These are phyloP conservation scores for Dinoponera quadriceps DNA, from an alignment of 1,140 invertebrate species.

Conservation along the genomic window DNA sequence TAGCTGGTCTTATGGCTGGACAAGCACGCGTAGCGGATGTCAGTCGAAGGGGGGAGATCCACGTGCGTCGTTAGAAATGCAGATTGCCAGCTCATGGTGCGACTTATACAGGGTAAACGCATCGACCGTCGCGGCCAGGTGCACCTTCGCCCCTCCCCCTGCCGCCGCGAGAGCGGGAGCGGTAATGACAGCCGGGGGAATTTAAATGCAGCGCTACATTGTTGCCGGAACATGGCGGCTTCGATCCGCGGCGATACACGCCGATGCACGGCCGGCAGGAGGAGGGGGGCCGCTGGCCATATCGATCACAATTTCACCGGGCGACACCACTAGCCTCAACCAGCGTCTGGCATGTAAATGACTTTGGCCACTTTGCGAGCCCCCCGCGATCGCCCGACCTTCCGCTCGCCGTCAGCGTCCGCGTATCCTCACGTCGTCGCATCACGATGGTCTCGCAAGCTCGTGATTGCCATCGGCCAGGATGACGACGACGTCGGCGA, in stretches of 20 bases:
- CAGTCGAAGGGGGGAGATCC: not conserved
- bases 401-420: not conserved
- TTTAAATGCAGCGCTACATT: conserved; percentile 40
- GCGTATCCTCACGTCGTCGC: conserved; percentile 3
- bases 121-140: conserved; percentile 40
- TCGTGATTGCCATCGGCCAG: conserved; percentile 10
- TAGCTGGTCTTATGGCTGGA: not conserved
- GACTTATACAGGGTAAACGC: conserved; percentile 41
- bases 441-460: not conserved
- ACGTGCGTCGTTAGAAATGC: conserved; percentile 29
- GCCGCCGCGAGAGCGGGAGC: not conserved
- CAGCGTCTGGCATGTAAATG: conserved; percentile 51
- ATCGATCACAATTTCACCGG: conserved; percentile 57
- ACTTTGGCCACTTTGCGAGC: conserved; percentile 44
- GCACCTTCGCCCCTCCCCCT: not conserved
- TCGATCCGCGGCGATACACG: conserved; percentile 39
- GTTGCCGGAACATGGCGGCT: conserved; percentile 20
- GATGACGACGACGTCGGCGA: not conserved
- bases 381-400: conserved; percentile 24
- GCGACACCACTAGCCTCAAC: conserved; percentile 31
- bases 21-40: not conserved
- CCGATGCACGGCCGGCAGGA: not conserved
- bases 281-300: not conserved
- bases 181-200: conserved; percentile 44
- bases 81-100: not conserved